These are phyloP conservation scores for Pipistrellus kuhlii DNA, from an alignment of 2,797 vertebrate species.

Conservation along the genomic window DNA sequence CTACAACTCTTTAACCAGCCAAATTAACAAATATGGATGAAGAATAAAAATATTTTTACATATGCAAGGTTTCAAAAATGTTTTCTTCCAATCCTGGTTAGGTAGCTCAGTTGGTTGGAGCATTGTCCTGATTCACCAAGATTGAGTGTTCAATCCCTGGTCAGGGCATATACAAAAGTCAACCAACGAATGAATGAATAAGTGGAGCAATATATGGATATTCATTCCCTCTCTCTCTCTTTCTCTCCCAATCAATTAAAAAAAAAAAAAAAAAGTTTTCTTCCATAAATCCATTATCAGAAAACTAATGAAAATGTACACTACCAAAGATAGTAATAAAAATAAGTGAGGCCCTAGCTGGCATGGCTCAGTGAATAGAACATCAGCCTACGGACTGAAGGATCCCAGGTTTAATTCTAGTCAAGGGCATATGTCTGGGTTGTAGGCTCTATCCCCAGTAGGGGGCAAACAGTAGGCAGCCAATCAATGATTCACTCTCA, in stretches of 20 bases:
- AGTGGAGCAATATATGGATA: not conserved
- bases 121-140: not conserved
- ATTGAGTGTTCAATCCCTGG: not conserved
- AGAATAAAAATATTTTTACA: conserved; percentile 13
- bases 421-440: too few species aligned
- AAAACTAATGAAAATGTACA: conserved; percentile 31
- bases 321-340: not conserved
- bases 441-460: too few species aligned
- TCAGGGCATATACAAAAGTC: not conserved
- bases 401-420: too few species aligned
- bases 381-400: too few species aligned
- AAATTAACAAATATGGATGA: not conserved
- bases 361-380: too few species aligned
- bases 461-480: too few species aligned
- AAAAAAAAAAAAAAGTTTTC: not conserved
- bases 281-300: not conserved
- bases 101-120: not conserved
- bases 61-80: not conserved
- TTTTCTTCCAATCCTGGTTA: not conserved
- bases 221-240: not conserved
- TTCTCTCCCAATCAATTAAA: not conserved
- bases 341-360: not conserved
- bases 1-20: not conserved
- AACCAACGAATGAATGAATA: not conserved
- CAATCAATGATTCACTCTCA: too few species aligned